Percentiles rank a stretch among this genome's conserved stretches.
These are phyloP conservation scores for Pangasianodon hypophthalmus DNA, from an alignment of 2,113 vertebrate genomes.

Conservation along the genomic window DNA sequence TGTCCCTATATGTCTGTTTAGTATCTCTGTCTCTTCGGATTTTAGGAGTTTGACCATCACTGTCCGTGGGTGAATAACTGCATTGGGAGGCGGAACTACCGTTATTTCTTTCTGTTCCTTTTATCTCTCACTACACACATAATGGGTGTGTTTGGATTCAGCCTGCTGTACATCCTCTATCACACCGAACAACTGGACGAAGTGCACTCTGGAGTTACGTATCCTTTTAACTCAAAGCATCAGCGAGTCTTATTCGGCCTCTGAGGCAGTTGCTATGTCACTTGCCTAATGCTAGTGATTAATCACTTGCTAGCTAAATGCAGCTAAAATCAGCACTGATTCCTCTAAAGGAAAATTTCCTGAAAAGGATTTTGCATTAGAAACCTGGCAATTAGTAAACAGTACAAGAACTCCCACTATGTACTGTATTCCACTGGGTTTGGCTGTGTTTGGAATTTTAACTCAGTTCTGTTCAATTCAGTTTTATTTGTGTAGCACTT, in stretches of 20 bases:
- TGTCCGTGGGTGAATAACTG: conserved; percentile 99
- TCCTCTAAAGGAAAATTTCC: neutral
- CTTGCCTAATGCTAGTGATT: neutral
- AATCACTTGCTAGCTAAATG: neutral
- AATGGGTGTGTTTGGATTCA: conserved; percentile 89
- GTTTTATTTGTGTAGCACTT: neutral
- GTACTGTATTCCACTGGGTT: neutral
- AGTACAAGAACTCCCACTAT: neutral
- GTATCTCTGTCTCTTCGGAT: neutral
- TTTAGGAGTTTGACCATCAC: conserved; percentile 95
- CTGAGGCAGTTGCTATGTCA: neutral
- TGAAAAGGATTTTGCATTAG: neutral
- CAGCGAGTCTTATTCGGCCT: neutral
- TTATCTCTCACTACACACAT: conserved; percentile 93
- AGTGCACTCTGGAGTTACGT: conserved; percentile 88
- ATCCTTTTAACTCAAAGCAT: conserved; percentile 75
- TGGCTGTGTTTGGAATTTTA: neutral
- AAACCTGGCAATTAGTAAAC: neutral
- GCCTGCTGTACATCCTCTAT: conserved; percentile 88
- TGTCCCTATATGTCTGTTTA: neutral
- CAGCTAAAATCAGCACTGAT: neutral
- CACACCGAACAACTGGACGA: conserved; percentile 86
- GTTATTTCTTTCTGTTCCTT: conserved; percentile 97
- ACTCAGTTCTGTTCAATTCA: neutral
- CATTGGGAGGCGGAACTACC: conserved; percentile 94